Evolutionary conservation across 2,797 vertebrate species (phyloP), one percentile per base, ranked within the genome.

Genomic region (Sebastes diaconus): DNA sequence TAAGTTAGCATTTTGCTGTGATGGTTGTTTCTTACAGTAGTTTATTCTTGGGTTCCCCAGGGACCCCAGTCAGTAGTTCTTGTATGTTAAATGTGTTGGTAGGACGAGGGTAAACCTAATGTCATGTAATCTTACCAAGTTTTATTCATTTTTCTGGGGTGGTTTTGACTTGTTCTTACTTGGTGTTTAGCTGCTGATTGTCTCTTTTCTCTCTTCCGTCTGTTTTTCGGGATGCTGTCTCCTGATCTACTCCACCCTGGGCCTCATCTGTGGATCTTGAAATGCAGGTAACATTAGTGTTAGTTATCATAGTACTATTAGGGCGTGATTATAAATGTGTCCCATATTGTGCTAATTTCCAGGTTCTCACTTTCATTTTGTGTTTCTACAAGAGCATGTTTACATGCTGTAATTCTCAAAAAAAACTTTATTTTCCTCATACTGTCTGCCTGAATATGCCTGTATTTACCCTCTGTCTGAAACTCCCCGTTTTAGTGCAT

Each of bases 261-360:
- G 13, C 59, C 70, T 69, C 1, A 25, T 72, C 13, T 46, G 13
- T 59, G 73, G 67, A 83, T 79, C 71, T 54, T 50, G 3, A 80
- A 75, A 34, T 73, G 16, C 84, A 92, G 90, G 90, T 91, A 88
- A 87, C 69, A 64, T 25, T 18, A 60, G 58, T 34, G 30, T 7
- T 67, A 50, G 5, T 72, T 50, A 14, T 36, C 11, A 36, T 5
- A 34, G 8, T 60, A 8, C 6, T 25, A 5, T 29, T 27, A 14
- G 46, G 32, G 2, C 10, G 29, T 20, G 6, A 3, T 20, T 60
- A 27, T 42, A 59, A 52, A 66, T 13, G 18, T 58, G 3, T 46
- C 16, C 0, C 42, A 8, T 46, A 46, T 46, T 18, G 16, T 18
- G 42, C 16, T 46, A 2, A 18, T 46, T 46, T 46, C 0, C 1